phyloP scores from a whole-genome alignment of 2,797 vertebrate species.

The Eulemur mongoz region DNA sequence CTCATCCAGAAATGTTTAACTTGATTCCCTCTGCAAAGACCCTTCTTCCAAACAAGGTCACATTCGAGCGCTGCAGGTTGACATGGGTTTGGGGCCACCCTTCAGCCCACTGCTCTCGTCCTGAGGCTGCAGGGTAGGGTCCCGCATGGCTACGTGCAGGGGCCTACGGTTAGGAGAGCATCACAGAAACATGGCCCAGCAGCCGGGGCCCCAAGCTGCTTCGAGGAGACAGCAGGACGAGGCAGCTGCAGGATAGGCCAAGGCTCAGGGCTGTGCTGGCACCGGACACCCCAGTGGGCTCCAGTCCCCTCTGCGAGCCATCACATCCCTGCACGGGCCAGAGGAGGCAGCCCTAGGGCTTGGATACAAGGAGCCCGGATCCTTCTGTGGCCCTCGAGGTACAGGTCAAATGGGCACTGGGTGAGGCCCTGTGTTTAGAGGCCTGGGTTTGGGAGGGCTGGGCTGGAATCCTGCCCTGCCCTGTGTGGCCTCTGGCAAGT shows the following conservation, averaged over 20 bases:
- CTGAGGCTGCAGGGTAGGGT: neutral
- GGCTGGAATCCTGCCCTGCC: neutral
- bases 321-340: neutral
- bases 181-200: rapidly evolving
- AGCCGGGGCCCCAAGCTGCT: no score
- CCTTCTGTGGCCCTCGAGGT: neutral
- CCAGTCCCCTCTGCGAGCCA: neutral
- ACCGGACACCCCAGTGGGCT: rapidly evolving
- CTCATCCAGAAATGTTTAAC: neutral
- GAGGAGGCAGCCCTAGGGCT: rapidly evolving
- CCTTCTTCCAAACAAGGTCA: neutral
- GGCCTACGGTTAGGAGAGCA: rapidly evolving
- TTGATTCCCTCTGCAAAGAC: neutral
- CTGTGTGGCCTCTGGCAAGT: neutral
- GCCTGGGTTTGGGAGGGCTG: neutral
- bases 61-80: rapidly evolving
- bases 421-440: neutral
- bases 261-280: rapidly evolving
- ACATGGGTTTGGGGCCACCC: rapidly evolving
- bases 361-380: neutral
- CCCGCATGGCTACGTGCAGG: rapidly evolving
- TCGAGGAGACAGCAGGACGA: neutral
- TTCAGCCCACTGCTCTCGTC: rapidly evolving
- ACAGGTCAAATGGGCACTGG: rapidly evolving
- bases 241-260: rapidly evolving